Conservation (phyloP, 2,797 vertebrate genomes). For the Enteromius argenteus region DNA sequence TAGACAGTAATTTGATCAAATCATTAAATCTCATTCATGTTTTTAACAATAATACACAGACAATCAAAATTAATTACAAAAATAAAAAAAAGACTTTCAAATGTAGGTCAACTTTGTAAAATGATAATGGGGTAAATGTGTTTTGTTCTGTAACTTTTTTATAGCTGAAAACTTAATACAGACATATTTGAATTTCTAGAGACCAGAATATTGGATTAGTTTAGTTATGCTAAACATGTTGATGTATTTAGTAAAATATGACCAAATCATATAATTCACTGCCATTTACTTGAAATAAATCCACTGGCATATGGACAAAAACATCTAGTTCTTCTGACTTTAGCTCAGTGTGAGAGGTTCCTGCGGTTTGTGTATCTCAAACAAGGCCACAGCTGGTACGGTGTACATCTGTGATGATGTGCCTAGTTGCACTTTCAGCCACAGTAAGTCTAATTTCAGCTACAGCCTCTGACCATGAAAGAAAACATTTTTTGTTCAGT, state of each 20-base stretch:
- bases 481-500: not conserved
- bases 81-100: not conserved
- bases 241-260: not conserved
- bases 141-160: not conserved
- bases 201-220: not conserved
- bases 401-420: conserved; percentile 39
- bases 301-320: conserved; percentile 12
- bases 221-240: not conserved
- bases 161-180: not conserved
- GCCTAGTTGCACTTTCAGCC: conserved; percentile 43
- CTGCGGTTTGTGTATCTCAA: conserved; percentile 34
- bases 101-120: not conserved
- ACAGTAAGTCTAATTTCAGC: conserved; percentile 50
- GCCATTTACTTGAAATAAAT: conserved; percentile 17
- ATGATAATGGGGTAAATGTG: not conserved
- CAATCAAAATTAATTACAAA: not conserved
- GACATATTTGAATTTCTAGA: not conserved
- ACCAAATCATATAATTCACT: not conserved
- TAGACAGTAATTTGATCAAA: not conserved
- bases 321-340: conserved; percentile 4
- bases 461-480: conserved; percentile 31
- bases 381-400: conserved; percentile 56
- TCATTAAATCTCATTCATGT: conserved; percentile 14
- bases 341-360: not conserved
- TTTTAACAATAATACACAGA: not conserved